These are phyloP conservation scores for Idaea dimidiata DNA, from an alignment of 2,888 invertebrate genomes.

Conservation along the genomic window DNA sequence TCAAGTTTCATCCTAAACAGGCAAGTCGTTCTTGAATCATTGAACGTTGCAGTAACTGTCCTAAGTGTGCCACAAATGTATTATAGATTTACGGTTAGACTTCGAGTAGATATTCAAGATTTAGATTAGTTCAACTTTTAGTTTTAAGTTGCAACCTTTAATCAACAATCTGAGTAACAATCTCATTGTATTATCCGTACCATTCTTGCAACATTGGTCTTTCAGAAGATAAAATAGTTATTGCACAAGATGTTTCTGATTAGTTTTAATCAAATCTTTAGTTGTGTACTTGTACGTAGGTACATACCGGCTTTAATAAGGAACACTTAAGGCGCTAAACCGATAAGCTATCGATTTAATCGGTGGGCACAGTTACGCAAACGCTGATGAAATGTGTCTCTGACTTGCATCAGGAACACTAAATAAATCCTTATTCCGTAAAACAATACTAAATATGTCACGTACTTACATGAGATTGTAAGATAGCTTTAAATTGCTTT, in stretches of 20 bases:
- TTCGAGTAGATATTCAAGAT: background rate
- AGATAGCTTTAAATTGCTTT: constrained; percentile 34
- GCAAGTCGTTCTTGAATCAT: too few relatives aligned
- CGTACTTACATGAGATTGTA: constrained; percentile 37
- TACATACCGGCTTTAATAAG: constrained; percentile 8
- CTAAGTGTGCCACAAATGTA: background rate
- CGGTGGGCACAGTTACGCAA: constrained; percentile 31
- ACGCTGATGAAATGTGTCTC: constrained; percentile 38
- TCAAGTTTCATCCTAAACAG: too few relatives aligned
- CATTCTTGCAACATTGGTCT: background rate
- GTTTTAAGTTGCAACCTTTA: background rate
- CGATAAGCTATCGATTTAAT: constrained; percentile 41
- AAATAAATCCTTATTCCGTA: constrained; percentile 26
- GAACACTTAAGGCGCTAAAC: constrained; percentile 21
- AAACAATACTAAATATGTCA: constrained; percentile 34
- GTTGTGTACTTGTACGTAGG: background rate
- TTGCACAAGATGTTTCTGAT: background rate
- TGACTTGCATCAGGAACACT: constrained; percentile 38
- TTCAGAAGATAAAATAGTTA: background rate
- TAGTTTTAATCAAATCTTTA: background rate
- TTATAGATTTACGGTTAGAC: background rate
- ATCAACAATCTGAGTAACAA: background rate
- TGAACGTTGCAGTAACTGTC: too few relatives aligned
- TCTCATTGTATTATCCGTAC: background rate
- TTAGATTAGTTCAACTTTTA: background rate